Base-by-base conservation (phyloP, 2,888 invertebrate species). In the Notocelia uddmanniana region DNA sequence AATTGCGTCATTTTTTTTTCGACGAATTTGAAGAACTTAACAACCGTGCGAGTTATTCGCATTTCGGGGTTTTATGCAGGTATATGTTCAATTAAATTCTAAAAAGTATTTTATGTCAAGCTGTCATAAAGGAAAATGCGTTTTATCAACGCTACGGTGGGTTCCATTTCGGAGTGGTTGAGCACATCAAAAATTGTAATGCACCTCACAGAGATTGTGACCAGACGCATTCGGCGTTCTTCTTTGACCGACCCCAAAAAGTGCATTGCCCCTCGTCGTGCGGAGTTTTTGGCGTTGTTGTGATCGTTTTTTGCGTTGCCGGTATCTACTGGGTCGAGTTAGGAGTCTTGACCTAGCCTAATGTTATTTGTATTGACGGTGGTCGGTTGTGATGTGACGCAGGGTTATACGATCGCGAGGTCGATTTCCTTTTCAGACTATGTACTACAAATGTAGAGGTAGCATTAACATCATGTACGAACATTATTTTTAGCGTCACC, bases 311-410 rank as follows among this genome's bases (percentile, higher is more conserved):
- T 83, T 80, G 82, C 80, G 82, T 78, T 80, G 81, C 73, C 82
- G 79, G 81, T 81, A 82, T 88, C 89, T 90, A 91, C 88, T 85
- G 81, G 77, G 83, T 83, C 85, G 87, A 79, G 86, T 92, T 91
- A 92, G 89, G 88, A 86, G 84, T 80, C 92, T 85, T 91, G 93
- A 93, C 93, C 93, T 93, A 91, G 89, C 87, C 87, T 90, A 93
- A 91, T 89, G 83, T 83, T 82, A 88, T 88, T 85, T 87, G 85
- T 84, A 82, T 91, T 92, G 83, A 80, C 79, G 82, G 74, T 77
- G 70, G 55, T 48, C 45, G 26, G 48, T 21, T 21, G 62, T 57
- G 45, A 62, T 34, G 62, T 48, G 21, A 62, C 54, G 52, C 15
- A 21, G n/a, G 23, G 21, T 69, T 57, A 34, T 18, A 45, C 54